Conservation (phyloP, 2,888 invertebrate species). For the Lymantria dispar region DNA sequence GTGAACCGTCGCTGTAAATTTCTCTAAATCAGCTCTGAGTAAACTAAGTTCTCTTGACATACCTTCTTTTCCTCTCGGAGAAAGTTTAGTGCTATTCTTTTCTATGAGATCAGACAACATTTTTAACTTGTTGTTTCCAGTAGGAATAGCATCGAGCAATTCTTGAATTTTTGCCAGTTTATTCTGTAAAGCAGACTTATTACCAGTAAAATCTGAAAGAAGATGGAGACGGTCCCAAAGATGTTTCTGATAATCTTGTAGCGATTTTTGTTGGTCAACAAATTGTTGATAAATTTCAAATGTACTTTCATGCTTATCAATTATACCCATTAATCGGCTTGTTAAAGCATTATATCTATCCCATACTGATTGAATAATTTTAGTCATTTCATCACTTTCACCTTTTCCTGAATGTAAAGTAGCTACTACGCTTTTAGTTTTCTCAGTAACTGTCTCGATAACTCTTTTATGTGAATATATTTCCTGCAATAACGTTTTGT, state of each 20-base stretch:
- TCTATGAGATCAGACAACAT: conserved; percentile 89
- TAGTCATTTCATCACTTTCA: conserved; percentile 84
- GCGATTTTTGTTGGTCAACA: conserved; percentile 91
- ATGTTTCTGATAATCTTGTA: conserved; percentile 95
- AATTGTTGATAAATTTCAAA: conserved; percentile 93
- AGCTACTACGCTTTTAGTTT: conserved; percentile 88
- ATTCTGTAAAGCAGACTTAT: conserved; percentile 91
- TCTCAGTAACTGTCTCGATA: conserved; percentile 94
- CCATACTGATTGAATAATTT: conserved; percentile 88
- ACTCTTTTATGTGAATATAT: conserved; percentile 94
- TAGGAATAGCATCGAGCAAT: conserved; percentile 89
- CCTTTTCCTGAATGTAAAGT: conserved; percentile 80
- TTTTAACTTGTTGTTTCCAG: conserved; percentile 89
- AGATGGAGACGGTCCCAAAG: conserved; percentile 93
- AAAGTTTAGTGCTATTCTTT: conserved; percentile 86
- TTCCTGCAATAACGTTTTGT: conserved; percentile 94
- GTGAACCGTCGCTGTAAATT: conserved; percentile 88
- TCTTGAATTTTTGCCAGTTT: conserved; percentile 91
- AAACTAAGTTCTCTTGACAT: conserved; percentile 92
- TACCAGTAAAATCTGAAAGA: conserved; percentile 93
- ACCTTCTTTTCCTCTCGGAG: conserved; percentile 91
- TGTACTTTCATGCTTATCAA: conserved; percentile 88
- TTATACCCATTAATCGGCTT: conserved; percentile 85
- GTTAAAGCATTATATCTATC: conserved; percentile 88
- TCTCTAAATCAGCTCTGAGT: conserved; percentile 91